Percentiles rank a stretch among this genome's conserved stretches.
phyloP scores from a whole-genome alignment of 64 coral and sea anemone species.

The Hydrozoanthus tunicans region DNA sequence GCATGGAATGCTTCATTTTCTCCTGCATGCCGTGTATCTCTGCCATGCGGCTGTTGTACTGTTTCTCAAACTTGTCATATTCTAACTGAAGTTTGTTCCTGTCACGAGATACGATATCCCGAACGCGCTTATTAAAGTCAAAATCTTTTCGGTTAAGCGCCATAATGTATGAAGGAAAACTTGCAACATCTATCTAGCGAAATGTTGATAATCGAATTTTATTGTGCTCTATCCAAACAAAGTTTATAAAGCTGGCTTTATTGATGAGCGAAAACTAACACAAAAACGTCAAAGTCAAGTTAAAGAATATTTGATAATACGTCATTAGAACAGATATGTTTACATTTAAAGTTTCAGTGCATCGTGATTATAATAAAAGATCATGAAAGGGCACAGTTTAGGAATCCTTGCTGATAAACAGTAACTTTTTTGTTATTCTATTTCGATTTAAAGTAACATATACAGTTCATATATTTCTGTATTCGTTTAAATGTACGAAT shows the following conservation, averaged over 20 bases:
- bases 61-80: slow-evolving; percentile 76
- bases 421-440: too few relatives aligned
- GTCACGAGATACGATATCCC: slow-evolving; percentile 78
- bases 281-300: neutral
- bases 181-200: neutral
- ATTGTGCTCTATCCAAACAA: slow-evolving; percentile 36
- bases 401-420: too few relatives aligned
- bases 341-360: too few relatives aligned
- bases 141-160: slow-evolving; percentile 44
- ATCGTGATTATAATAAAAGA: too few relatives aligned
- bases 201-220: slow-evolving; percentile 13
- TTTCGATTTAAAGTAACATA: too few relatives aligned
- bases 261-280: slow-evolving; percentile 30
- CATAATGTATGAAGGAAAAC: neutral
- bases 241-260: neutral
- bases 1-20: slow-evolving; percentile 80
- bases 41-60: slow-evolving; percentile 72
- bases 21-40: slow-evolving; percentile 92
- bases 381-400: too few relatives aligned
- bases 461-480: too few relatives aligned
- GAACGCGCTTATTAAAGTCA: slow-evolving; percentile 86
- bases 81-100: slow-evolving; percentile 57
- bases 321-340: neutral
- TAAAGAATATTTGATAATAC: neutral
- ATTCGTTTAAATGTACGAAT: too few relatives aligned